Conservation (phyloP, 2,888 invertebrate species). For the Lysandra bellargus region DNA sequence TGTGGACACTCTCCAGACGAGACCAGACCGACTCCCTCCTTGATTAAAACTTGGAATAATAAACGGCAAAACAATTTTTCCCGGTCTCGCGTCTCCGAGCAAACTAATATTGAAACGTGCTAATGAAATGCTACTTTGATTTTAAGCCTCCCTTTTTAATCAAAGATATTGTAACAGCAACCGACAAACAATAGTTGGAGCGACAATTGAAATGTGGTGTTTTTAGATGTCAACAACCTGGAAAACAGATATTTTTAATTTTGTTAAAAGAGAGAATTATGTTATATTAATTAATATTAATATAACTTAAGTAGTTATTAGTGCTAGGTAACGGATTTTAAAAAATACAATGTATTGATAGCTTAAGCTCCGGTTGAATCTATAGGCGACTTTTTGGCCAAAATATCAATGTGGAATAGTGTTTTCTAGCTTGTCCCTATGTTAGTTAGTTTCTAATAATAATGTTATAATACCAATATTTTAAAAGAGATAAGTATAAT, state of each 20-base stretch:
- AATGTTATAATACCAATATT: too few relatives aligned
- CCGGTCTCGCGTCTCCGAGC: slow-evolving; percentile 55
- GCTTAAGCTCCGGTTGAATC: too few relatives aligned
- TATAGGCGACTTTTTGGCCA: too few relatives aligned
- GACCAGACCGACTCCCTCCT: slow-evolving; percentile 57
- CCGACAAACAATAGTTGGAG: slow-evolving; percentile 22
- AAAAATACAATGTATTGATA: too few relatives aligned
- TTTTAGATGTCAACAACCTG: background rate
- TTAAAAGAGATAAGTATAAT: too few relatives aligned
- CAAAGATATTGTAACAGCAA: slow-evolving; percentile 28
- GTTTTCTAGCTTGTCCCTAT: too few relatives aligned
- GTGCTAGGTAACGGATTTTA: too few relatives aligned
- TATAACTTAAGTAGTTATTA: too few relatives aligned
- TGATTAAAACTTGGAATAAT: slow-evolving; percentile 78
- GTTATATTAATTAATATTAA: too few relatives aligned
- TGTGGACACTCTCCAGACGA: slow-evolving; percentile 62
- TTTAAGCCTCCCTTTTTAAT: slow-evolving; percentile 38
- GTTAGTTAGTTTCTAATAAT: too few relatives aligned
- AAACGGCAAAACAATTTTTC: slow-evolving; percentile 73
- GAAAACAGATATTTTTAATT: background rate
- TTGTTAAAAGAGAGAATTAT: too few relatives aligned
- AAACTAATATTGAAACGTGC: slow-evolving; percentile 66
- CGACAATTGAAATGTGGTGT: background rate
- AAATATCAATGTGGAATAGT: too few relatives aligned
- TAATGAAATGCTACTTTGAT: slow-evolving; percentile 51